phyloP scores from a whole-genome alignment of 2,113 vertebrate species.

The Lampris megalopsis region DNA sequence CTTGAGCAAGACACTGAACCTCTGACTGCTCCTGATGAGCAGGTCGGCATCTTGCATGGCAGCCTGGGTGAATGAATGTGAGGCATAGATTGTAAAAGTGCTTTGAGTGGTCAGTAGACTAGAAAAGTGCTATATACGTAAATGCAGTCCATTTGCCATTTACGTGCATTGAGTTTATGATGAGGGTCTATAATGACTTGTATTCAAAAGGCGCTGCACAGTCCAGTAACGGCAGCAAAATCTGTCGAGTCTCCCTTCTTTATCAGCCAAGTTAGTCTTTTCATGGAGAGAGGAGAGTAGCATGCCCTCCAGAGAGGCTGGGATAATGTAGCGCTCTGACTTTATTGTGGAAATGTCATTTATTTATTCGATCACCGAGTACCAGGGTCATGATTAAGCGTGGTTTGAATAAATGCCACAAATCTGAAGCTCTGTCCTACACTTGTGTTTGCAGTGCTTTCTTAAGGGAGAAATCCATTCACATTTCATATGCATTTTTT shows the following conservation, averaged over 20 bases:
- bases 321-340: slow-evolving; percentile 47
- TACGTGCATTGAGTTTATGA: slow-evolving; percentile 39
- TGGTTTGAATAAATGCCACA: slow-evolving; percentile 52
- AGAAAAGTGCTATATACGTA: too few relatives aligned
- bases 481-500: slow-evolving; percentile 14
- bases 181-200: slow-evolving; percentile 55
- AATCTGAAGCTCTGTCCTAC: slow-evolving; percentile 44
- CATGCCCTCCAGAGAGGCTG: slow-evolving; percentile 52
- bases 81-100: too few relatives aligned
- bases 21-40: too few relatives aligned
- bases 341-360: slow-evolving; percentile 60
- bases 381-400: slow-evolving; percentile 51
- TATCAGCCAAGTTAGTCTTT: slow-evolving; percentile 69
- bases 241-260: slow-evolving; percentile 42
- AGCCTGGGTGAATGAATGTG: too few relatives aligned
- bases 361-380: slow-evolving; percentile 58
- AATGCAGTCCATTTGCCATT: too few relatives aligned
- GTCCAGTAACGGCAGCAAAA: slow-evolving; percentile 60
- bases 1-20: too few relatives aligned
- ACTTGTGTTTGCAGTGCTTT: slow-evolving; percentile 29
- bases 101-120: too few relatives aligned
- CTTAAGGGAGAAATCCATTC: slow-evolving; percentile 7
- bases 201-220: slow-evolving; percentile 52
- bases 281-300: slow-evolving; percentile 49
- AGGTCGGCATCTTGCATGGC: too few relatives aligned